A percentile compares a stretch with the other conserved stretches of the same genome.
phyloP scores from a whole-genome alignment of 2,888 invertebrate species.

The Drosophila prolongata region DNA sequence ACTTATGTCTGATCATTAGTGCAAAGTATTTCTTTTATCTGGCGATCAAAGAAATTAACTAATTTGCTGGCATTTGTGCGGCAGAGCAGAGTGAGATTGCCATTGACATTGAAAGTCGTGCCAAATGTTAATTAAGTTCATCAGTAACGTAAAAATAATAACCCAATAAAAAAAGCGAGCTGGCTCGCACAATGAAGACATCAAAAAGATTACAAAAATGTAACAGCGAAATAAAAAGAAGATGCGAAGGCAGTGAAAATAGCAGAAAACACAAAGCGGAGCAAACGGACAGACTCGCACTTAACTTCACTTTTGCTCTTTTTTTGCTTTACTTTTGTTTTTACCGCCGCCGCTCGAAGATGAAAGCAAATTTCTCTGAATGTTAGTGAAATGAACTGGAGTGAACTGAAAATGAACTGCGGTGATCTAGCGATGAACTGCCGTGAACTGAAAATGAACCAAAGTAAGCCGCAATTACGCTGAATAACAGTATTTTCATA shows the following conservation, averaged over 20 bases:
- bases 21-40: conserved; percentile 31
- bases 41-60: conserved; percentile 59
- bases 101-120: conserved; percentile 77
- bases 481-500: conserved; percentile 65
- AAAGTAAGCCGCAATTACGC: conserved; percentile 36
- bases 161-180: conserved; percentile 24
- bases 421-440: conserved; percentile 42
- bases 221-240: conserved; percentile 50
- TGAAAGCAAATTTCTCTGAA: conserved; percentile 42
- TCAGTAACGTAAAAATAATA: conserved; percentile 43
- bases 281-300: conserved; percentile 22
- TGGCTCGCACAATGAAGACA: conserved; percentile 59
- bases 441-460: conserved; percentile 38
- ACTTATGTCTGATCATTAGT: conserved; percentile 40
- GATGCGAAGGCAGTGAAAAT: conserved; percentile 58
- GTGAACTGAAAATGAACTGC: conserved; percentile 36
- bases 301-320: conserved; percentile 29
- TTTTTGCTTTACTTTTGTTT: conserved; percentile 16
- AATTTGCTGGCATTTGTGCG: conserved; percentile 44
- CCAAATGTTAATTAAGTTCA: conserved; percentile 75
- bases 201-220: conserved; percentile 44
- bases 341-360: conserved; percentile 8
- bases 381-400: conserved; percentile 34
- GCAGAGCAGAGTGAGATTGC: conserved; percentile 21
- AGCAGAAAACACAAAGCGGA: conserved; percentile 30